Conservation (phyloP, 2,797 vertebrate genomes). For the Austrolebias charrua region DNA sequence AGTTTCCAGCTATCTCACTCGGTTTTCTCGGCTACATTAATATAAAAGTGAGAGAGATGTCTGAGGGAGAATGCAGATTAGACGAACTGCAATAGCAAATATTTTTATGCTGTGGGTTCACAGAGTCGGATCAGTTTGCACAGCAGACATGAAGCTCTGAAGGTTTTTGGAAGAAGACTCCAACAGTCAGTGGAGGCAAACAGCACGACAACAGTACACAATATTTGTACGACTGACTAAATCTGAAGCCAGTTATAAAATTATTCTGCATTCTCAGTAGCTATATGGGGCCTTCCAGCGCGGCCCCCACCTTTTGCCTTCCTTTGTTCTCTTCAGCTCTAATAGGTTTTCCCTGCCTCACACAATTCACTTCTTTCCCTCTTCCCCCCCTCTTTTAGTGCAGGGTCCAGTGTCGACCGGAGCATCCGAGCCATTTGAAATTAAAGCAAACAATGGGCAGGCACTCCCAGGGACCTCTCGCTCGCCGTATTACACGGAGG, state of each 20-base stretch:
- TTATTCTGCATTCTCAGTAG: conserved; percentile 73
- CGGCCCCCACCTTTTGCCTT: conserved; percentile 69
- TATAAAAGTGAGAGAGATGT: background rate
- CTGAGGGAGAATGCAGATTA: no score
- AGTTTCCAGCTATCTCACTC: conserved; percentile 23
- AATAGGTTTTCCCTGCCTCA: conserved; percentile 81
- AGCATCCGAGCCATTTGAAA: conserved; percentile 84
- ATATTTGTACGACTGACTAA: conserved; percentile 65
- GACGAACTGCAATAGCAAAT: no score
- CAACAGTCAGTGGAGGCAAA: conserved; percentile 16
- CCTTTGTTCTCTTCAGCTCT: conserved; percentile 80
- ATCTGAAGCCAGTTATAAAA: conserved; percentile 77
- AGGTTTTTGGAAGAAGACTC: conserved; percentile 23
- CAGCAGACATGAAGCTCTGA: conserved; percentile 19
- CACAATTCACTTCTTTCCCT: conserved; percentile 75
- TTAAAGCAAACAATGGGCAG: conserved; percentile 83
- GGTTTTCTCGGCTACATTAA: conserved; percentile 23
- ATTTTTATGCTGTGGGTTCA: background rate
- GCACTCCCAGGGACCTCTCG: conserved; percentile 80
- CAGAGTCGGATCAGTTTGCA: conserved; percentile 4
- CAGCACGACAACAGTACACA: conserved; percentile 41
- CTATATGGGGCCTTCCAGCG: conserved; percentile 62
- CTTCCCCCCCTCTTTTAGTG: conserved; percentile 69
- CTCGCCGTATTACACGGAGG: conserved; percentile 80
- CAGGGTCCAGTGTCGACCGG: conserved; percentile 78